phyloP scores from a whole-genome alignment of 2,888 invertebrate species.

The Nomada lathburiana region DNA sequence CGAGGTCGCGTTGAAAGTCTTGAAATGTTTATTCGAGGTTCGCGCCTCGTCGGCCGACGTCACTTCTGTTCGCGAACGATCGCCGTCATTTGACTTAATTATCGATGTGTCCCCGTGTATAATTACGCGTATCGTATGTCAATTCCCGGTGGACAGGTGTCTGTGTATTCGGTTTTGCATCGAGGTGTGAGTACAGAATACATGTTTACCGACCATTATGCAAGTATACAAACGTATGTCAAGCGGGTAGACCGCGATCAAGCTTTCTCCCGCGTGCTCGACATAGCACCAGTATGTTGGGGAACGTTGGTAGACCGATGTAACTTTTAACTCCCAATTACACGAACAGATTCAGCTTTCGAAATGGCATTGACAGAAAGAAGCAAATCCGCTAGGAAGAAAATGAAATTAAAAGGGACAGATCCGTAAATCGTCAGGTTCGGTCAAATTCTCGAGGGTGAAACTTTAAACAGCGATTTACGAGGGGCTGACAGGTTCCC shows the following conservation, averaged over 20 bases:
- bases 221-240: slow-evolving; percentile 35
- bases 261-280: slow-evolving; percentile 42
- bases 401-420: too few relatives aligned
- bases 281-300: slow-evolving; percentile 65
- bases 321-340: too few relatives aligned
- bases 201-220: slow-evolving; percentile 33
- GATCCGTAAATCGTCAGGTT: too few relatives aligned
- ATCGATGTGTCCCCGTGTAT: slow-evolving; percentile 44
- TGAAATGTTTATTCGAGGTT: slow-evolving; percentile 11
- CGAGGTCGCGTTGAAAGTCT: slow-evolving; percentile 5
- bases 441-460: not conserved
- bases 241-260: slow-evolving; percentile 38
- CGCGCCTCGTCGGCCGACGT: not conserved
- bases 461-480: slow-evolving; percentile 50
- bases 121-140: slow-evolving; percentile 62
- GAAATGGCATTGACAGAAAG: too few relatives aligned
- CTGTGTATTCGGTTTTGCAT: slow-evolving; percentile 7
- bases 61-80: not conserved
- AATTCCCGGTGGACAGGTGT: slow-evolving; percentile 62
- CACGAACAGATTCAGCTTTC: too few relatives aligned
- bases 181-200: slow-evolving; percentile 9
- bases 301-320: slow-evolving; percentile 39
- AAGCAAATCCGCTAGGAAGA: too few relatives aligned
- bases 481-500: slow-evolving; percentile 24
- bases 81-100: slow-evolving; percentile 46